Evolutionary conservation across 2,888 invertebrate genomes (phyloP).

Genomic region (Lamellibrachia columna): DNA sequence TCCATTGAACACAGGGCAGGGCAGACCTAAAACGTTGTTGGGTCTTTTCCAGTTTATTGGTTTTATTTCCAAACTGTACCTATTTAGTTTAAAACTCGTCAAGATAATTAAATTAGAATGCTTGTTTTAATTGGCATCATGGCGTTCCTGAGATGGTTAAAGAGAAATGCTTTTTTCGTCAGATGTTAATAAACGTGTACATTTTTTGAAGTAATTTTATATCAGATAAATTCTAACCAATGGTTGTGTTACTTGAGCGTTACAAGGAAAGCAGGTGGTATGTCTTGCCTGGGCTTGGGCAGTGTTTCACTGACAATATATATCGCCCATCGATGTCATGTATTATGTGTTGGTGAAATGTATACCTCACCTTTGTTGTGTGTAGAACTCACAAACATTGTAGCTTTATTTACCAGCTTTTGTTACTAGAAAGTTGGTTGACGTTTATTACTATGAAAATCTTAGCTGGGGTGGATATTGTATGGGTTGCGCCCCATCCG

Average conservation of each 20-base stretch:
- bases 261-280: background rate
- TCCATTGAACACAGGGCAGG: background rate
- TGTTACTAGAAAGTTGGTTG: background rate
- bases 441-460: slow-evolving; percentile 2
- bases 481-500: background rate
- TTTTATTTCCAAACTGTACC: slow-evolving; percentile 1
- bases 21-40: background rate
- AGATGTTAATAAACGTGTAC: background rate
- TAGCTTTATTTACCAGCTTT: background rate
- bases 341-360: background rate
- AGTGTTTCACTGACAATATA: background rate
- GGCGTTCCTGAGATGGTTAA: background rate
- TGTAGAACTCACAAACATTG: background rate
- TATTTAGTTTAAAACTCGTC: background rate
- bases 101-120: background rate
- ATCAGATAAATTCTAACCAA: background rate
- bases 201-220: background rate
- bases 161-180: background rate
- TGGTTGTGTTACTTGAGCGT: background rate
- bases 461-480: background rate
- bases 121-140: background rate
- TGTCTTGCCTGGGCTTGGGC: background rate
- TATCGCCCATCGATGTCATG: background rate
- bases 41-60: background rate
- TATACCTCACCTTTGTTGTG: background rate